Evolutionary conservation across 2,113 vertebrate genomes (phyloP).

Genomic region (Patagioenas fasciata): DNA sequence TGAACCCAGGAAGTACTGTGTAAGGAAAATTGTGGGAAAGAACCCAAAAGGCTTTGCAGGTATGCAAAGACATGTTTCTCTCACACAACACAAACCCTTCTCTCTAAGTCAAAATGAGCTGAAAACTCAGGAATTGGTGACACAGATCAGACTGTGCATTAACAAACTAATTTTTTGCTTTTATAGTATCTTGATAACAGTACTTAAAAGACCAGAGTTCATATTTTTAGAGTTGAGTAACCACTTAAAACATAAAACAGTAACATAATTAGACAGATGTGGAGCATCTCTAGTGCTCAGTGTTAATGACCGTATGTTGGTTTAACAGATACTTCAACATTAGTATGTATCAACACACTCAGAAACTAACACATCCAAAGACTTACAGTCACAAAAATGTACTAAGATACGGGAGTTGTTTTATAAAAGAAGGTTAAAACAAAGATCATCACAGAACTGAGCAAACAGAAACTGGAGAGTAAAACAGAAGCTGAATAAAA

Average conservation of each 20-base stretch:
- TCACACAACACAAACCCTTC: background rate
- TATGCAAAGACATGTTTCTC: background rate
- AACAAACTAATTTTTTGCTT: background rate
- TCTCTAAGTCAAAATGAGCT: background rate
- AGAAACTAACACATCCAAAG: background rate
- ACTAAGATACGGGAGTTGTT: background rate
- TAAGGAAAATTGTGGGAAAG: background rate
- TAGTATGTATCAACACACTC: background rate
- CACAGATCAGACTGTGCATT: background rate
- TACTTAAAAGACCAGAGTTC: background rate
- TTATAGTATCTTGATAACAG: background rate
- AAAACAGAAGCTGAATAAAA: background rate
- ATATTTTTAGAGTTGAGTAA: slow-evolving; percentile 16
- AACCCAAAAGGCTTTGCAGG: background rate
- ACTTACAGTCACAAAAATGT: background rate
- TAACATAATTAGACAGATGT: slow-evolving; percentile 11
- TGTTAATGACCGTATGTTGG: background rate
- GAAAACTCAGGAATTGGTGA: background rate
- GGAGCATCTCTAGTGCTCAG: background rate
- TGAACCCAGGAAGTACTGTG: background rate
- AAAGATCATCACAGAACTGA: background rate
- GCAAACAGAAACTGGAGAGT: background rate
- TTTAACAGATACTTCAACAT: slow-evolving; percentile 34
- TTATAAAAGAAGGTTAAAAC: background rate
- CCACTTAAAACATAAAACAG: slow-evolving; percentile 27